Evolutionary conservation across 2,797 vertebrate genomes (phyloP).

Genomic region (Notolabrus celidotus): DNA sequence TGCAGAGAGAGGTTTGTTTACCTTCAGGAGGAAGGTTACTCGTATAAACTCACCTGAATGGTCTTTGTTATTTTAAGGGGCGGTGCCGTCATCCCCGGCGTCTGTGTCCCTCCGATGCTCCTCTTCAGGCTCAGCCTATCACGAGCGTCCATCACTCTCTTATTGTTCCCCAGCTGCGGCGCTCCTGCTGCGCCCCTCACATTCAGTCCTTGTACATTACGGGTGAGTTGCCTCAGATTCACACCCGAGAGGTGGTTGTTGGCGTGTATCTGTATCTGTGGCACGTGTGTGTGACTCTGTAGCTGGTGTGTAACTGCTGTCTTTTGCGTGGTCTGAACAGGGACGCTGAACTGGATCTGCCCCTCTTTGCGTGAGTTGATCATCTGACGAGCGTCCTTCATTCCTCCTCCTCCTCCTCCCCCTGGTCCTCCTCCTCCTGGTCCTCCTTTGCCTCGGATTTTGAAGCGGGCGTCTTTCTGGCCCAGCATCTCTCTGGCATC

Average conservation of each 20-base stretch:
- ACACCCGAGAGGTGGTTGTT: slow-evolving; percentile 53
- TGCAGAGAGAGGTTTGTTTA: not conserved
- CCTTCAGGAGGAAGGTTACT: not conserved
- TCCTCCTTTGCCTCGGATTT: slow-evolving; percentile 89
- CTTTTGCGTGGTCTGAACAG: slow-evolving; percentile 54
- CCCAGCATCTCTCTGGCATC: slow-evolving; percentile 94
- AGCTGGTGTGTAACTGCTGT: slow-evolving; percentile 57
- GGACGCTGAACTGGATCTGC: slow-evolving; percentile 61
- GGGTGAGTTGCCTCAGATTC: slow-evolving; percentile 71
- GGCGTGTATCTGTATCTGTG: slow-evolving; percentile 82
- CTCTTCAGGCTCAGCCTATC: slow-evolving; percentile 95
- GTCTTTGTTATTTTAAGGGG: slow-evolving; percentile 97
- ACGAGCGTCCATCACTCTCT: slow-evolving; percentile 92
- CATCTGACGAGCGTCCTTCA: slow-evolving; percentile 96
- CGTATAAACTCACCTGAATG: slow-evolving; percentile 88
- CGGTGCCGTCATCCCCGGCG: slow-evolving; percentile 75
- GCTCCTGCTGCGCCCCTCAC: slow-evolving; percentile 55
- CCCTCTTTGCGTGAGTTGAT: slow-evolving; percentile 94
- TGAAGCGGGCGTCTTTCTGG: slow-evolving; percentile 94
- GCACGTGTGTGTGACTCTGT: slow-evolving; percentile 68
- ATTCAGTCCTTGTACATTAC: slow-evolving; percentile 70
- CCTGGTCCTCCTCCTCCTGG: slow-evolving; percentile 31
- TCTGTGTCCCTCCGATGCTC: slow-evolving; percentile 83
- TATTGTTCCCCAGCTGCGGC: slow-evolving; percentile 78
- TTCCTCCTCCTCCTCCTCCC: slow-evolving; percentile 54